Evolutionary conservation across 2,113 vertebrate genomes (phyloP).

Genomic region (Noctilio leporinus): DNA sequence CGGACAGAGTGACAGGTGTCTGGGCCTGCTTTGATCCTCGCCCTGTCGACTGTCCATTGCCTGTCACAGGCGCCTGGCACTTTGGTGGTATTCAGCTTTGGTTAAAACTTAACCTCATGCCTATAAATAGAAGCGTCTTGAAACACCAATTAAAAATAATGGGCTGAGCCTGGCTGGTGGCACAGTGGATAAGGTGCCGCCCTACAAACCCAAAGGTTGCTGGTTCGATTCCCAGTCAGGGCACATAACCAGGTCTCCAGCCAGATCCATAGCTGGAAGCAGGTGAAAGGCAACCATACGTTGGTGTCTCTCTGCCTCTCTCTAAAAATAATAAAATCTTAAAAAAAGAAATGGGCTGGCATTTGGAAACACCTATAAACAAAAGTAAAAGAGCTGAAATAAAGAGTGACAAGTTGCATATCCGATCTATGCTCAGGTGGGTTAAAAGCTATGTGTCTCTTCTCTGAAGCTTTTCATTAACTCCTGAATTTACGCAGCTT

Average conservation of each 20-base stretch:
- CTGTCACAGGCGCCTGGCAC: slow-evolving; percentile 72
- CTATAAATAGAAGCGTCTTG: slow-evolving; percentile 78
- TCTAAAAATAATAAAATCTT: no score
- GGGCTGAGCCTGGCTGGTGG: no score
- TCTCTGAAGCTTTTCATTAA: background rate
- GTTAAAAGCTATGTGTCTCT: background rate
- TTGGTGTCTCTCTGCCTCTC: no score
- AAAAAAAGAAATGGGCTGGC: slow-evolving; percentile 75
- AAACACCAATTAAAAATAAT: slow-evolving; percentile 78
- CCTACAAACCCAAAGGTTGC: no score
- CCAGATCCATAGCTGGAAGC: no score
- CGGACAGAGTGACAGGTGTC: slow-evolving; percentile 49
- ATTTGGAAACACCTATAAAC: slow-evolving; percentile 72
- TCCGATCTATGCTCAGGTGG: background rate
- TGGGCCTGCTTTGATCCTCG: slow-evolving; percentile 63
- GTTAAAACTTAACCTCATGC: slow-evolving; percentile 76
- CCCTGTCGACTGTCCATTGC: slow-evolving; percentile 56
- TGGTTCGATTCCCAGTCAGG: no score
- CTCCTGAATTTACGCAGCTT: background rate
- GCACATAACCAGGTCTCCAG: no score
- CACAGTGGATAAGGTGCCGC: no score
- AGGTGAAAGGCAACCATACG: no score
- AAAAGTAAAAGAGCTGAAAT: slow-evolving; percentile 66
- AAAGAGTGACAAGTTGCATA: slow-evolving; percentile 26
- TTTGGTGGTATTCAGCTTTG: slow-evolving; percentile 70